Conservation (phyloP, 2,888 invertebrate genomes). For the Heliconius hortense region DNA sequence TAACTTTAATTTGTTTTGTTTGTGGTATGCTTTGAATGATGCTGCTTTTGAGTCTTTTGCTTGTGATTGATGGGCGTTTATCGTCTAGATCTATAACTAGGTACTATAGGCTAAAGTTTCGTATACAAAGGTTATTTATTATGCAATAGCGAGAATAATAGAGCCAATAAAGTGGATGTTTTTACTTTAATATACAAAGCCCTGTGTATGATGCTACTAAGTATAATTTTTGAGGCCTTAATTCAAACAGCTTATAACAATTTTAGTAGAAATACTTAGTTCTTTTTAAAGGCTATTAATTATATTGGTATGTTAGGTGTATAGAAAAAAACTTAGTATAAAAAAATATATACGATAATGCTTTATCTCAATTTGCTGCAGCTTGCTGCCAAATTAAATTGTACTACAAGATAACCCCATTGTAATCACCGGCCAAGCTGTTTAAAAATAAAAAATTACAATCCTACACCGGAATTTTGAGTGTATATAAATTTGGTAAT, state of each 20-base stretch:
- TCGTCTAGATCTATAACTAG: background rate
- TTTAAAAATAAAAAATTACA: background rate
- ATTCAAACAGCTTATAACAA: too few species aligned
- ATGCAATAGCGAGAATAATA: background rate
- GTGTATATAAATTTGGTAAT: background rate
- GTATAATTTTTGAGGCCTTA: too few species aligned
- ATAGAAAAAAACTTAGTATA: background rate
- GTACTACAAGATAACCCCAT: background rate
- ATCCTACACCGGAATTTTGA: background rate
- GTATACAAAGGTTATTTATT: background rate
- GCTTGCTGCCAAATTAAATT: background rate
- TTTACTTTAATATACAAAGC: background rate
- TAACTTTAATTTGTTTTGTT: conserved; percentile 13
- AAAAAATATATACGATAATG: background rate
- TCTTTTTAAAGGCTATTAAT: background rate
- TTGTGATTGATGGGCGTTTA: conserved; percentile 2
- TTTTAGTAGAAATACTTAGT: background rate
- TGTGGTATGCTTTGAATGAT: conserved; percentile 8
- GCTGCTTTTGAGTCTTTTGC: conserved; percentile 14
- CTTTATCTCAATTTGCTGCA: background rate
- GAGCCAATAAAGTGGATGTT: background rate
- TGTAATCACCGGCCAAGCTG: background rate
- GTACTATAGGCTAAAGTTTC: background rate
- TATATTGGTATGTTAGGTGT: too few species aligned
- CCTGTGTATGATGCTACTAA: too few species aligned